These are phyloP conservation scores for Phymastichus coffea DNA, from an alignment of 1,140 invertebrate species.

Conservation along the genomic window DNA sequence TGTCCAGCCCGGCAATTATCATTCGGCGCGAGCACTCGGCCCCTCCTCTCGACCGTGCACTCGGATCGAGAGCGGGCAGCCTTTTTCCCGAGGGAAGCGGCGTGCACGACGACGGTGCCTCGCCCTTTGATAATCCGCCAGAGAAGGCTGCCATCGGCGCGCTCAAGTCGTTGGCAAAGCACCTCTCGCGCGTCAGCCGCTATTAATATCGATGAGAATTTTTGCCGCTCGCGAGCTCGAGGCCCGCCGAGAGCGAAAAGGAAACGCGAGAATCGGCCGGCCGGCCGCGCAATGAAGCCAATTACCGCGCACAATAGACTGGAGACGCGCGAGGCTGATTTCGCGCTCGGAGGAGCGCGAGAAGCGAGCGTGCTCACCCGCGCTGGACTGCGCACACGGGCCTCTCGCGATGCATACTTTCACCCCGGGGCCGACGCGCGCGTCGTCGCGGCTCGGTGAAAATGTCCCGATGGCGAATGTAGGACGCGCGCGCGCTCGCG, in stretches of 20 bases:
- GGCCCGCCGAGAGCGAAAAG: no score
- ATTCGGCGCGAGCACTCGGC: slow-evolving; percentile 2
- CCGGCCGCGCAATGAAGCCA: slow-evolving; percentile 9
- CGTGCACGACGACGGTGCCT: no score
- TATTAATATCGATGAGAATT: no score
- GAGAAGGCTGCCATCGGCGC: no score
- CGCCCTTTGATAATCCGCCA: no score
- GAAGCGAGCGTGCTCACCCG: slow-evolving; percentile 2
- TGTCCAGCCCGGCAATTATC: slow-evolving; percentile 11
- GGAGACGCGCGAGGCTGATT: slow-evolving; percentile 12
- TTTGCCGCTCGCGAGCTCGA: no score
- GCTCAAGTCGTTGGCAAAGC: no score
- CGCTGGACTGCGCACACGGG: not conserved
- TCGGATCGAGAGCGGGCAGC: not conserved
- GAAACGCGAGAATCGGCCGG: no score
- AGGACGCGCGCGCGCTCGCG: not conserved
- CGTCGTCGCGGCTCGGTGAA: no score
- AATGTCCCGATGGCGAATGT: not conserved
- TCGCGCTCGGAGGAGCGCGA: not conserved
- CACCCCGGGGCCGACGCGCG: no score
- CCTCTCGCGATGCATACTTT: not conserved
- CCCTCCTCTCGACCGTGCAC: not conserved
- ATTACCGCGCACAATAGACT: slow-evolving; percentile 2
- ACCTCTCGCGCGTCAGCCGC: no score
- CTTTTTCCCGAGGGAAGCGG: no score